phyloP scores from a whole-genome alignment of 2,888 invertebrate genomes.

The Diarsia rubi region DNA sequence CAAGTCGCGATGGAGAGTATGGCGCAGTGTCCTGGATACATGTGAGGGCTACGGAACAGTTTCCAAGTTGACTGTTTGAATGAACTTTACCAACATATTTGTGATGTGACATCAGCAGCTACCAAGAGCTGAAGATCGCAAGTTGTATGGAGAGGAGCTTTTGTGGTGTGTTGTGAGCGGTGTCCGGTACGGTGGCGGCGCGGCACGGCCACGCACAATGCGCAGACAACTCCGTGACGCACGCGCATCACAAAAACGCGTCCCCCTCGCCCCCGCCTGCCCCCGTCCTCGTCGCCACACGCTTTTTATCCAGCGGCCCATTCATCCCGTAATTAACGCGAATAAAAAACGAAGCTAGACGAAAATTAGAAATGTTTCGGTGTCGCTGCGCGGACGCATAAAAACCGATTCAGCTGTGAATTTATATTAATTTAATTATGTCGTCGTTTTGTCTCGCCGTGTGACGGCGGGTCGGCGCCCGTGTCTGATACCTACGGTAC shows the following conservation, averaged over 20 bases:
- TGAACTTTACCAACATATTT: not conserved
- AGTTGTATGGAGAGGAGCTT: constrained; percentile 32
- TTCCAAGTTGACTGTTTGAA: not conserved
- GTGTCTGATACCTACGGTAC: not conserved
- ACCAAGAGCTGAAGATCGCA: not conserved
- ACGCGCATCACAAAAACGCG: constrained; percentile 80
- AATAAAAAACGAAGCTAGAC: constrained; percentile 84
- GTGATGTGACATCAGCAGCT: not conserved
- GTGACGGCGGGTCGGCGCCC: constrained; percentile 58
- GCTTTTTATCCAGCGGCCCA: constrained; percentile 75
- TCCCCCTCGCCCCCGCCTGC: constrained; percentile 39
- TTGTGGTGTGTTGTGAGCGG: constrained; percentile 29
- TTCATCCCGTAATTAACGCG: constrained; percentile 88
- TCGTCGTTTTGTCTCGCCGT: constrained; percentile 80
- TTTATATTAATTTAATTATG: constrained; percentile 87
- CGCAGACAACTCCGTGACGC: constrained; percentile 77
- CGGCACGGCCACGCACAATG: constrained; percentile 38
- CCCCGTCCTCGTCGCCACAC: constrained; percentile 62
- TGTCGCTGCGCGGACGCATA: constrained; percentile 75
- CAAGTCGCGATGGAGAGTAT: not conserved
- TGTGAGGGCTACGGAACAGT: not conserved
- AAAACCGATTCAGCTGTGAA: constrained; percentile 81
- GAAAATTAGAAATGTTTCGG: constrained; percentile 88
- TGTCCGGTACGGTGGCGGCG: constrained; percentile 1
- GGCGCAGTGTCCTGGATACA: too few relatives aligned